A percentile compares a stretch with the other conserved stretches of the same genome.
Conservation (phyloP, 2,888 invertebrate genomes). For the Pandemis cinnamomeana region DNA sequence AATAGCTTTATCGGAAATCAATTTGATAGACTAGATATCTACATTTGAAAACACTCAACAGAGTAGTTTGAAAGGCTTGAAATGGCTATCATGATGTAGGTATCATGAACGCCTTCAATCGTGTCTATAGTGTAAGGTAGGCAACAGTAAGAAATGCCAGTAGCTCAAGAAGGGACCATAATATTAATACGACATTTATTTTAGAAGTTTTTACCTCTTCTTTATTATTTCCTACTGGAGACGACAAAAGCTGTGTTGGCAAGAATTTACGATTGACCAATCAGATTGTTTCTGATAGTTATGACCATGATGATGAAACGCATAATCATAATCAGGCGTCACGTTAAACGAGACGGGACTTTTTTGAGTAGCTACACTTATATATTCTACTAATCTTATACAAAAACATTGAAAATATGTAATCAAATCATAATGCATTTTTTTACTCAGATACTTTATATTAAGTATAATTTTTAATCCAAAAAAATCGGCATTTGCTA, state of each 20-base stretch:
- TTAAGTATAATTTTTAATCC: conserved; percentile 2
- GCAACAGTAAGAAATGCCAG: background rate
- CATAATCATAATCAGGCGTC: background rate
- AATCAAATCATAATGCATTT: conserved; percentile 1
- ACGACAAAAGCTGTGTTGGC: conserved; percentile 1
- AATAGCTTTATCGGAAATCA: no score
- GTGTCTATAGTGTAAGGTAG: background rate
- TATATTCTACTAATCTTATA: background rate
- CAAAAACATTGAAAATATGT: background rate
- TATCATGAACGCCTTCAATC: background rate
- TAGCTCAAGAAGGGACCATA: background rate
- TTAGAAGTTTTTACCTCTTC: background rate
- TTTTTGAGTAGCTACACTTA: background rate
- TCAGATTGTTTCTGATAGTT: background rate
- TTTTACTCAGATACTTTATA: background rate
- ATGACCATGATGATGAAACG: background rate
- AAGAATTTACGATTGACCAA: background rate
- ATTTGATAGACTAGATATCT: no score
- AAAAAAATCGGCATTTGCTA: conserved; percentile 4
- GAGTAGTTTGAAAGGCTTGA: no score
- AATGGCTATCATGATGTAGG: no score
- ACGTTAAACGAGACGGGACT: background rate
- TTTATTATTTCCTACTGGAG: background rate
- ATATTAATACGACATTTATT: background rate
- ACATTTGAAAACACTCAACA: no score